phyloP scores from a whole-genome alignment of 2,113 vertebrate species.

The Lathamus discolor region DNA sequence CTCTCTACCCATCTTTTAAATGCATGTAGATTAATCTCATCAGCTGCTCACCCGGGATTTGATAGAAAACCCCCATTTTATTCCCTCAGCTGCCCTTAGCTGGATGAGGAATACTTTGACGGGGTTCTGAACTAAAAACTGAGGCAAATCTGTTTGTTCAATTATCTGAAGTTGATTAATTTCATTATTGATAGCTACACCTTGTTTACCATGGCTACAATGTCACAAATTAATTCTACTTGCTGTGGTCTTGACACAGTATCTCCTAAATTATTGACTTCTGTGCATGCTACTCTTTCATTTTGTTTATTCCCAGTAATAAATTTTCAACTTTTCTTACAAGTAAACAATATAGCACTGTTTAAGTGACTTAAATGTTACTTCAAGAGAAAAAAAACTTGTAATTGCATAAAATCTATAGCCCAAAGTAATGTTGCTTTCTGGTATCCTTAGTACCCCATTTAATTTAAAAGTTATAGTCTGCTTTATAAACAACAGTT shows the following conservation, averaged over 20 bases:
- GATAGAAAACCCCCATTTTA: background rate
- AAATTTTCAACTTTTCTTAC: conserved; percentile 10
- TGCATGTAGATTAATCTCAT: background rate
- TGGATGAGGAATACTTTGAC: background rate
- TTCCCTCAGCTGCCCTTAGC: background rate
- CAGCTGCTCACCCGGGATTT: background rate
- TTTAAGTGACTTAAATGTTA: background rate
- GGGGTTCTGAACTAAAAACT: background rate
- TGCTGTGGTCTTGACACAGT: background rate
- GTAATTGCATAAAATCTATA: background rate
- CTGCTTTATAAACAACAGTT: background rate
- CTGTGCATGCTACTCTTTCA: background rate
- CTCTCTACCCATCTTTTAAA: background rate
- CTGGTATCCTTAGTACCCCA: background rate
- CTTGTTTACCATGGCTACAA: conserved; percentile 11
- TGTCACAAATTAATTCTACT: conserved; percentile 41
- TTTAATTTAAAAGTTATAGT: background rate
- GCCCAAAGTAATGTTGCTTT: background rate
- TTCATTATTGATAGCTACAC: conserved; percentile 19
- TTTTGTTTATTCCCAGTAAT: conserved; percentile 25
- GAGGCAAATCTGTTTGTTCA: conserved; percentile 8
- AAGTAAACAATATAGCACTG: background rate
- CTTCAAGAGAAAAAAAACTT: background rate
- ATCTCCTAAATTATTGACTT: conserved; percentile 35
- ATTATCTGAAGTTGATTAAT: conserved; percentile 50